Evolutionary conservation across 2,888 invertebrate species (phyloP).

Genomic region (Yponomeuta sedellus): DNA sequence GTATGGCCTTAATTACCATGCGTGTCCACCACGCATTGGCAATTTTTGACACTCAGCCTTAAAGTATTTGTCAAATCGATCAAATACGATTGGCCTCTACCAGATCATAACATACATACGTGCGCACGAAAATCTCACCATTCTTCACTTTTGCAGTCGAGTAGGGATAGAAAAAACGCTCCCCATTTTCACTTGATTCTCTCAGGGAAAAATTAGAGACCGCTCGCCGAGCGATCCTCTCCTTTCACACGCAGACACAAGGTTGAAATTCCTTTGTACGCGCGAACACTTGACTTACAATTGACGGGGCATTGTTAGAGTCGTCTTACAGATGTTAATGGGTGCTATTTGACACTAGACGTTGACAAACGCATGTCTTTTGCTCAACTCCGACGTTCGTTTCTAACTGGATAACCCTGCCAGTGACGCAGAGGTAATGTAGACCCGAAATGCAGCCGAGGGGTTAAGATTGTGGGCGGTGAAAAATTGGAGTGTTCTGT

Average conservation of each 20-base stretch:
- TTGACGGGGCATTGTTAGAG: slow-evolving; percentile 16
- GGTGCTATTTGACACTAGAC: slow-evolving; percentile 64
- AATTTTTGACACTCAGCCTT: too few relatives aligned
- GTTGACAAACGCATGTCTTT: slow-evolving; percentile 59
- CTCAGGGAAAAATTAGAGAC: not conserved
- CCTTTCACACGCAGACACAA: not conserved
- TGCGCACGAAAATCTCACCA: too few relatives aligned
- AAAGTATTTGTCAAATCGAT: too few relatives aligned
- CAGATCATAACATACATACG: too few relatives aligned
- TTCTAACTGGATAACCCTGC: slow-evolving; percentile 12
- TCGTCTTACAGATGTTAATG: slow-evolving; percentile 52
- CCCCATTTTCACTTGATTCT: not conserved
- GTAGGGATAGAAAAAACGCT: slow-evolving; percentile 2
- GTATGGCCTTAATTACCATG: too few relatives aligned
- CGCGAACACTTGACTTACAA: slow-evolving; percentile 1
- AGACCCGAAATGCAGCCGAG: not conserved
- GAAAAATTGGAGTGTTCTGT: too few relatives aligned
- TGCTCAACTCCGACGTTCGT: slow-evolving; percentile 28
- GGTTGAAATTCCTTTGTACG: not conserved
- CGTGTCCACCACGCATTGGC: too few relatives aligned
- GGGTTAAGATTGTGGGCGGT: not conserved
- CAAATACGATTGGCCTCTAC: too few relatives aligned
- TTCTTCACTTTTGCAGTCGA: too few relatives aligned
- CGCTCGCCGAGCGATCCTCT: not conserved
- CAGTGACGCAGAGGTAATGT: not conserved